Evolutionary conservation across 2,797 vertebrate species (phyloP).

Genomic region (Pangasius larnaudii): DNA sequence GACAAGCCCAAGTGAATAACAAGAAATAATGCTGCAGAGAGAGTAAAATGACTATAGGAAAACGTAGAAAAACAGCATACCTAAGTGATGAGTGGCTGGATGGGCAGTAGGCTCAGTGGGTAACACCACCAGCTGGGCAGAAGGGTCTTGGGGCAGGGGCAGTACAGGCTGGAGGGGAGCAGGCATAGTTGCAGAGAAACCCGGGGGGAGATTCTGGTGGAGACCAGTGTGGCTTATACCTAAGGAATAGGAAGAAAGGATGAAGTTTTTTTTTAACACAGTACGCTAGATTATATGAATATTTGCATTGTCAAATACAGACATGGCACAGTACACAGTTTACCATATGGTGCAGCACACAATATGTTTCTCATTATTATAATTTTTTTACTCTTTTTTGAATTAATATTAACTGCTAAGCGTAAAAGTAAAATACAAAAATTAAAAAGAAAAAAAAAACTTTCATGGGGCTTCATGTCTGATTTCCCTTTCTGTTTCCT

Average conservation of each 20-base stretch:
- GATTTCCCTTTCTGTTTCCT: neutral
- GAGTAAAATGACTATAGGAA: conserved; percentile 26
- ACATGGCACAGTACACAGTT: neutral
- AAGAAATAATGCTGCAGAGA: conserved; percentile 23
- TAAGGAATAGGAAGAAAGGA: conserved; percentile 61
- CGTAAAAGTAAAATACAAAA: neutral
- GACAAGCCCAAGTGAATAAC: neutral
- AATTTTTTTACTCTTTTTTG: neutral
- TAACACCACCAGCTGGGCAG: conserved; percentile 90
- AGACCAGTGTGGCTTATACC: conserved; percentile 91
- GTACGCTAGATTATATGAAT: neutral
- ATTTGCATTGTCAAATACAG: neutral
- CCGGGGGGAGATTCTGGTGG: conserved; percentile 93
- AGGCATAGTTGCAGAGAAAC: conserved; percentile 90
- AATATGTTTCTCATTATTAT: neutral
- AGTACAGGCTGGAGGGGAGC: conserved; percentile 91
- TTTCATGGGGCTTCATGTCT: neutral
- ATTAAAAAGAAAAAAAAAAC: neutral
- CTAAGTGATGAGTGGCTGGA: conserved; percentile 85
- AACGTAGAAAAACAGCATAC: conserved; percentile 66
- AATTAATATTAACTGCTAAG: neutral
- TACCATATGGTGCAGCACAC: neutral
- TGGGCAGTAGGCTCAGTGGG: conserved; percentile 88
- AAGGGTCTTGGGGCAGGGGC: conserved; percentile 89
- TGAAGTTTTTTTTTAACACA: neutral